Evolutionary conservation across 2,797 vertebrate genomes (phyloP), one percentile per base, ranked within the genome.

Genomic region (Chaenodraco wilsoni): DNA sequence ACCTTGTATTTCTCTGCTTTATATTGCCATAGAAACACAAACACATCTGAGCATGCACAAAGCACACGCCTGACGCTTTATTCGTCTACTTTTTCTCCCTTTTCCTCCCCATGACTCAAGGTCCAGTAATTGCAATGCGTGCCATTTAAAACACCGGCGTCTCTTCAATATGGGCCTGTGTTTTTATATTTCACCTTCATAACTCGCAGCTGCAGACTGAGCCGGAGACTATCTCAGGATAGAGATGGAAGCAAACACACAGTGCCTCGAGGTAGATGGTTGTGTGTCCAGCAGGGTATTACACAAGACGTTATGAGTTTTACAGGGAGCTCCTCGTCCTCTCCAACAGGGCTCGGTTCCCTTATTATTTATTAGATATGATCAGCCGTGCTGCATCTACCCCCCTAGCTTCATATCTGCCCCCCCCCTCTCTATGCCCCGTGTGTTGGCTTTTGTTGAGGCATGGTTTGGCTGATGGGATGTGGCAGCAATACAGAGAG

Each of bases 401-500:
- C 74, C 79, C 62, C 67, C 69, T 15, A 50, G 69, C 70, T 74
- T 74, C 50, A 68, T 58, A 60, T 72, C 65, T 19, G n/a, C 63
- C 63, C 60, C 51, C 45, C 48, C 27, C 3, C 21, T 49, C 63
- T 43, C 72, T 19, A 33, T 11, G 52, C 66, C 3, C 48, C 74
- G 56, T 55, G 70, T 58, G 69, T 59, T 67, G 14, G 6, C 49
- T 45, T 52, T 44, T 81, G 84, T 83, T 91, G 88, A 92, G 79
- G 74, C 85, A 90, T 86, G 73, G 88, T 74, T 86, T 80, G 69
- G 71, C 78, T 92, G 87, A 94, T 93, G 87, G 85, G 86, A 91
- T 89, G 84, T 92, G 93, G 91, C 93, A 92, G 89, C 67, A 63
- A 91, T 91, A 86, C 84, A 91, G 88, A 87, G 82, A 88, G 81